Base-by-base conservation (phyloP, 2,113 vertebrate species). In the Nestor notabilis region DNA sequence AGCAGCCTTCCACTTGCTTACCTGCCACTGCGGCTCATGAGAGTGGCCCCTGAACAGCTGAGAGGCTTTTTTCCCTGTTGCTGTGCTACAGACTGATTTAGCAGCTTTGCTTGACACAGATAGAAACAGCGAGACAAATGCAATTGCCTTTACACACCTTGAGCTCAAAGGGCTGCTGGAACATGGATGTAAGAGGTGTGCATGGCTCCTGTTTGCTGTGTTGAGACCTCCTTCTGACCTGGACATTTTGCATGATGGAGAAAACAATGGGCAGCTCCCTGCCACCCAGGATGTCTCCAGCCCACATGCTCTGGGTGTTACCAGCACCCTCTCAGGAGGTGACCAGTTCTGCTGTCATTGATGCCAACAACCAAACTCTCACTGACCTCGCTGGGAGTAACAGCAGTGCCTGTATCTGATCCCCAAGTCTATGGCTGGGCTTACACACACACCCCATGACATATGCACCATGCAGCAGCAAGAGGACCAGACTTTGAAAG, bases 361-460 rank as follows among this genome's bases (percentile, higher is more conserved):
- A 66, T 4, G 27, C 31, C 72, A 90, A 72, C 61, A 7, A 15
- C 33, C 64, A 37, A 52, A 35, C 10, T 41, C 33, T 50, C 12
- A 6, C 65, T 8, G 53, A 21, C 25, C 17, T 4, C 44, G 8
- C 11, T 3, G 23, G 80, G 43, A 83, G 35, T 4, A 69, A 82
- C 68, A 91, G 71, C 63, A 75, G 37, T 2, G 49, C 63, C 24
- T 25, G 11, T 14, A 46, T 11, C 20, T 17, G 35, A 89, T 28
- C 41, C 23, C 70, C 2, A 17, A 25, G 25, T 3, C 69, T 79
- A n/a, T 3, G 79, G 44, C 90, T 60, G 75, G 18, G 81, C 88
- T 93, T 89, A 95, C 93, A 77, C 89, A 95, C 94, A 70, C 75
- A 83, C 33, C 56, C 21, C 13, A 35, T 93, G 89, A 95, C 79